Evolutionary conservation across 2,888 invertebrate genomes (phyloP).

Genomic region (Erebia ligea): DNA sequence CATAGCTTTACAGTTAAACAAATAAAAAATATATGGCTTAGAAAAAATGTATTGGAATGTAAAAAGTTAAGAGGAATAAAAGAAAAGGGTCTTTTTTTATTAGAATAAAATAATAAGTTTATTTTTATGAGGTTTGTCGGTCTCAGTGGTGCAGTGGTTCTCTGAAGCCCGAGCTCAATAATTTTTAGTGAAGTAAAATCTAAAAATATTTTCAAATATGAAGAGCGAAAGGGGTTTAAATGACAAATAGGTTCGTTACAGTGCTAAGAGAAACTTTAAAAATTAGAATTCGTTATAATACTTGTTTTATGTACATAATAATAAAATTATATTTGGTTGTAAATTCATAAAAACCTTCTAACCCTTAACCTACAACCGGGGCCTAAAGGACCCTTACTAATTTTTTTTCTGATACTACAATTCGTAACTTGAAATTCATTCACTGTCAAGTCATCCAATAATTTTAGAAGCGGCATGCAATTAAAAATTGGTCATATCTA

Average conservation of each 20-base stretch:
- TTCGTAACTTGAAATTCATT: too few species aligned
- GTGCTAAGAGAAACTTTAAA: too few species aligned
- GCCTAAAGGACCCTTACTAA: not conserved
- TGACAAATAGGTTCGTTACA: too few species aligned
- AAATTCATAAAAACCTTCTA: not conserved
- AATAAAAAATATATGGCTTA: constrained; percentile 1
- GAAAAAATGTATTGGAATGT: not conserved
- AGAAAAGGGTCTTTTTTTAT: not conserved
- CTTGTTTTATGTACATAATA: too few species aligned
- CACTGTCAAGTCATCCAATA: too few species aligned
- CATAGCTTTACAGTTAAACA: constrained; percentile 24
- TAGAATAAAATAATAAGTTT: not conserved
- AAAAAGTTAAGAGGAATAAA: not conserved
- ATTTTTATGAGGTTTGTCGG: not conserved
- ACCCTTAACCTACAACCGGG: not conserved
- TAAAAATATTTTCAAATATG: not conserved
- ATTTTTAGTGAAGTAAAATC: not conserved
- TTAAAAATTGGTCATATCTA: too few species aligned
- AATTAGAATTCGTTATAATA: too few species aligned
- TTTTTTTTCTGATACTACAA: not conserved
- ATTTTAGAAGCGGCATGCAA: too few species aligned
- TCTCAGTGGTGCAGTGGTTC: not conserved
- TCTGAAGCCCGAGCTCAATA: not conserved
- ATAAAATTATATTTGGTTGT: too few species aligned
- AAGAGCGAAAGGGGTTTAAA: not conserved